These are phyloP conservation scores for Chlorocebus sabaeus DNA, from an alignment of 2,113 vertebrate species.

Conservation along the genomic window DNA sequence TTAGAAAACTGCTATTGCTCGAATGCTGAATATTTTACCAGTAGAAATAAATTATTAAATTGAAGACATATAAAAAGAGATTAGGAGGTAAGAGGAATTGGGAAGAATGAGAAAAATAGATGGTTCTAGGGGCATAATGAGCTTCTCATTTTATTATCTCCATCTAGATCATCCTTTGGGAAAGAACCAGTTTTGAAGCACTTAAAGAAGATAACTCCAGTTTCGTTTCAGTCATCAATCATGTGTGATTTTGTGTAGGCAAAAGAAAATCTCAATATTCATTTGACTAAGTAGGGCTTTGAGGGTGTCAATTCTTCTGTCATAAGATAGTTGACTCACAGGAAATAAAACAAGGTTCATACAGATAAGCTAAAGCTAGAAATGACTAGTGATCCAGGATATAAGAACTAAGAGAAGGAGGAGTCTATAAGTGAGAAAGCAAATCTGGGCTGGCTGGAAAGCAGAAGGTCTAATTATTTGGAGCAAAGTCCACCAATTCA, in stretches of 20 bases:
- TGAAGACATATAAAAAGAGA: neutral
- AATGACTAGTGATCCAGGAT: neutral
- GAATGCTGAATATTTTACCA: slow-evolving; percentile 11
- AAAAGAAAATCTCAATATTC: neutral
- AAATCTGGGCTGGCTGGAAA: neutral
- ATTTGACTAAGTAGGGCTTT: neutral
- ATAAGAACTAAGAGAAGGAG: neutral
- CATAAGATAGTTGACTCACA: neutral
- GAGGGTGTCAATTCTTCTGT: neutral
- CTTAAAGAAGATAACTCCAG: neutral
- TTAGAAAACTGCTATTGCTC: neutral
- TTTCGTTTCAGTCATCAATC: neutral
- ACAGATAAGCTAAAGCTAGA: neutral
- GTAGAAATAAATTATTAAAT: slow-evolving; percentile 11
- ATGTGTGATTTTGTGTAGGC: neutral
- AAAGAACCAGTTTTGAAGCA: neutral
- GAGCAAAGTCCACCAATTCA: neutral
- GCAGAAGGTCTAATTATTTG: neutral
- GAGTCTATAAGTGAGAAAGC: neutral
- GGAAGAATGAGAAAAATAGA: neutral
- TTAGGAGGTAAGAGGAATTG: neutral
- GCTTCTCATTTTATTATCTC: neutral
- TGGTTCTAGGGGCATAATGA: neutral
- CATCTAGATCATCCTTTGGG: neutral
- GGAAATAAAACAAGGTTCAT: neutral